Base-by-base conservation (phyloP, 1,140 invertebrate genomes). In the Euura lappo region DNA sequence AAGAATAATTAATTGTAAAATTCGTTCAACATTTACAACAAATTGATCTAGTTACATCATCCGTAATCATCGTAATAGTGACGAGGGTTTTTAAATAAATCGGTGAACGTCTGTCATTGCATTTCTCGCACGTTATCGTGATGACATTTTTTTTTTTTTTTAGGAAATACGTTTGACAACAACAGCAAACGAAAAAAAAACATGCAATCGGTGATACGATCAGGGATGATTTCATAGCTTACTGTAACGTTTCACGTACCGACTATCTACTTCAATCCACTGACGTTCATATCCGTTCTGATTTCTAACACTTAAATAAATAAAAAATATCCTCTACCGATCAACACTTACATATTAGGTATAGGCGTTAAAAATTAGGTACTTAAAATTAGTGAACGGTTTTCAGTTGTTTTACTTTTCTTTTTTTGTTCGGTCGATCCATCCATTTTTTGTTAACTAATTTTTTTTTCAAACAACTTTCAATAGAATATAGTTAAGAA, bases 1-100 rank as follows among this genome's bases (percentile, higher is more conserved):
- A 84, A 81, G 73, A 77, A 74, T 75, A 47, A 71, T 79, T 77
- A 76, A 80, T 83, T 80, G 69, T 72, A 81, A 81, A 83, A 47
- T 79, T 77, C 51, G 75, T 76, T 79, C 51, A 75, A 79, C 71
- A 82, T 79, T 82, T 77, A 78, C 75, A 80, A 79, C 70, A 78
- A 70, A 73, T 79, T 69, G 67, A 74, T 77, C 75, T 72, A 78
- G 51, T 73, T 69, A 60, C 11, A 47, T 28, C 51, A 42, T 70
- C 68, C 65, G 28, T 28, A 28, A 28, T 60, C 13, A 60, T 60
- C 51, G 10, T 1, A 60, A n/a, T 60, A 60, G 6, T 60, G 51
- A 60, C 13, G 8, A 60, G 13, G 28, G 13, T 60, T 60, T n/a
- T 60, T 6, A 0, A 60, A n/a, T 60, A 60, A 60, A 60, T 60